phyloP scores from a whole-genome alignment of 2,113 vertebrate genomes.

The Triplophysa rosa region DNA sequence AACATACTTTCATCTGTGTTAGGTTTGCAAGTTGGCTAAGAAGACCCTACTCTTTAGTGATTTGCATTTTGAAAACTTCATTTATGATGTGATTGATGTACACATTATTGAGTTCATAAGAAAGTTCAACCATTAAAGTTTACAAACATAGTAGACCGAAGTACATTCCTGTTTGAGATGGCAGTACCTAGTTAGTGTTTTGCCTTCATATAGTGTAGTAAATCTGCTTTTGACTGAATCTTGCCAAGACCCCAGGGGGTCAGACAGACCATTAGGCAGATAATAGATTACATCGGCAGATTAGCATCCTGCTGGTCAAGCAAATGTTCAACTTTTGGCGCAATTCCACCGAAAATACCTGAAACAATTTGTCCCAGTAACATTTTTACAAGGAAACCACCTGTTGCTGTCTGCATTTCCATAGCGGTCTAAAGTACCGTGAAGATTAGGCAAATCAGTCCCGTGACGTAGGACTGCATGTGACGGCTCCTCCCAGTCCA shows the following conservation, averaged over 20 bases:
- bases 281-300: conserved; percentile 54
- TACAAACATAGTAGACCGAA: background rate
- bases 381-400: too few species aligned
- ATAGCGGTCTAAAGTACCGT: too few species aligned
- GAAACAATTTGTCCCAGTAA: too few species aligned
- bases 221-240: conserved; percentile 35
- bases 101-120: too few species aligned
- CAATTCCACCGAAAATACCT: too few species aligned
- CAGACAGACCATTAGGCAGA: conserved; percentile 33
- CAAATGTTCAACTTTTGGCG: conserved; percentile 6
- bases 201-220: conserved; percentile 22
- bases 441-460: too few species aligned
- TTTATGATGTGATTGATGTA: too few species aligned
- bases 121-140: background rate
- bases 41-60: background rate
- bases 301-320: conserved; percentile 45
- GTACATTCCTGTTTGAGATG: background rate
- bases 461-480: too few species aligned
- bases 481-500: too few species aligned
- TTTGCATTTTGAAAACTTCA: too few species aligned
- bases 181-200: background rate
- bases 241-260: conserved; percentile 22
- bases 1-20: background rate
- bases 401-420: too few species aligned
- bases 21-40: background rate